phyloP scores from a whole-genome alignment of 92 coral and sea anemone species.

The Siderastrea siderea region DNA sequence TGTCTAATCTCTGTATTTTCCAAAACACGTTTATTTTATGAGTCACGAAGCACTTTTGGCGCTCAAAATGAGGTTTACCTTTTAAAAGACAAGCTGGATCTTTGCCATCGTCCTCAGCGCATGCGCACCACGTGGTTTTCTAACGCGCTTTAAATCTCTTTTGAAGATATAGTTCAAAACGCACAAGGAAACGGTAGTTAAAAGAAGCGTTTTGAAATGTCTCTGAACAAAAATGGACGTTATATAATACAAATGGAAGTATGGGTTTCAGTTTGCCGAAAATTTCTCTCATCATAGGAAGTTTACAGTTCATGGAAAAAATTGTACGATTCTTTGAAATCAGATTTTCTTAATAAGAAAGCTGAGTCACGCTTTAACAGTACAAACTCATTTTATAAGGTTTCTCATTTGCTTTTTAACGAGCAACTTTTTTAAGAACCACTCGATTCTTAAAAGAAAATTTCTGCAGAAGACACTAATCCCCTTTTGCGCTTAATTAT shows the following conservation, averaged over 20 bases:
- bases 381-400: neutral
- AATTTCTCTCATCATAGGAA: too few relatives aligned
- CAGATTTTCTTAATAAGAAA: neutral
- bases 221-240: neutral
- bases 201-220: neutral
- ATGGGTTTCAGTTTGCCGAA: too few relatives aligned
- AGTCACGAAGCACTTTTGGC: slow-evolving; percentile 32
- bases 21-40: slow-evolving; percentile 55
- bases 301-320: too few relatives aligned
- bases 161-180: neutral
- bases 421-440: neutral
- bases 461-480: slow-evolving; percentile 10
- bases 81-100: neutral
- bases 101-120: neutral
- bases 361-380: neutral
- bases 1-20: slow-evolving; percentile 71
- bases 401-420: neutral
- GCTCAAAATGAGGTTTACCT: slow-evolving; percentile 14
- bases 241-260: too few relatives aligned
- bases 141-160: neutral
- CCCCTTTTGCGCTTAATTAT: slow-evolving; percentile 17
- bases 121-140: slow-evolving; percentile 18
- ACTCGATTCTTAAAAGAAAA: neutral
- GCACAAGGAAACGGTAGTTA: neutral
- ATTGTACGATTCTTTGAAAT: too few relatives aligned